phyloP scores from a whole-genome alignment of 2,888 invertebrate genomes.

The Ctenicera cuprea region DNA sequence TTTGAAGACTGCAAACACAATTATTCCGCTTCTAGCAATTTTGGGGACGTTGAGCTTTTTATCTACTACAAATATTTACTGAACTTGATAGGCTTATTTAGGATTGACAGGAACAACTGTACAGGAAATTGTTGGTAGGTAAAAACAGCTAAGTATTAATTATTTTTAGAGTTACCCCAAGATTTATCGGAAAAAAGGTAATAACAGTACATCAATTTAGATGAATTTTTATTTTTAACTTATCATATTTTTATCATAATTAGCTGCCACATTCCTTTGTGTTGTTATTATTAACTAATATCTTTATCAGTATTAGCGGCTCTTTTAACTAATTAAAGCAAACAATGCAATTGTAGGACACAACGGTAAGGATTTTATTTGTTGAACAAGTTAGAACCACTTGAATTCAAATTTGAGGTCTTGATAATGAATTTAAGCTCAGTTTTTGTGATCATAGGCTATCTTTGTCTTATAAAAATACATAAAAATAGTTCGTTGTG shows the following conservation, averaged over 20 bases:
- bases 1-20: not conserved
- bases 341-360: not conserved
- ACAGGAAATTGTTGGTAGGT: too few species aligned
- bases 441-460: not conserved
- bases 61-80: conserved; percentile 22
- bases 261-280: too few species aligned
- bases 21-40: not conserved
- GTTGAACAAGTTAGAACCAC: not conserved
- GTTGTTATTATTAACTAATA: too few species aligned
- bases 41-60: conserved; percentile 10
- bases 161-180: too few species aligned
- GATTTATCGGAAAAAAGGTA: too few species aligned
- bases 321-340: not conserved
- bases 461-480: not conserved
- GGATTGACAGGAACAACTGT: not conserved
- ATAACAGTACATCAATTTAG: too few species aligned
- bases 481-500: not conserved
- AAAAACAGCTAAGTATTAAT: too few species aligned
- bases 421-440: not conserved
- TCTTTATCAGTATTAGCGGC: not conserved
- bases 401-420: not conserved
- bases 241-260: too few species aligned
- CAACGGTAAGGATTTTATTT: too few species aligned
- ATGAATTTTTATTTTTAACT: too few species aligned
- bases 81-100: not conserved